These are phyloP conservation scores for Ooceraea biroi DNA, from an alignment of 1,140 invertebrate species.

Conservation along the genomic window DNA sequence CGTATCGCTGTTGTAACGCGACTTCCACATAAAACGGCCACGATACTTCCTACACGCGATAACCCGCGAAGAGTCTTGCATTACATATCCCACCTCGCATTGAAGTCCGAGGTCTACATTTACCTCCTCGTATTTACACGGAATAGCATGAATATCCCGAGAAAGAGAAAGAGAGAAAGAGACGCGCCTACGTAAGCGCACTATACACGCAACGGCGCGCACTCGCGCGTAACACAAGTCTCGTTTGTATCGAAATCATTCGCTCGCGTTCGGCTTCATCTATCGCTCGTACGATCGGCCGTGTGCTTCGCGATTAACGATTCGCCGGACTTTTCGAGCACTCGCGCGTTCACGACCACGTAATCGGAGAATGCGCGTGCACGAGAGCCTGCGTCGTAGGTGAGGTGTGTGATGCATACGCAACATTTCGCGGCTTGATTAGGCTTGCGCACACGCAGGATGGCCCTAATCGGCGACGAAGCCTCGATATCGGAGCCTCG, in stretches of 20 bases:
- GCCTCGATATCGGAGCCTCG: neutral
- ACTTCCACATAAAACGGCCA: conserved; percentile 35
- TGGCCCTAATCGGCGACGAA: conserved; percentile 55
- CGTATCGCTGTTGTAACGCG: conserved; percentile 35
- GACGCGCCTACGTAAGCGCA: conserved; percentile 29
- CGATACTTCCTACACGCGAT: conserved; percentile 48
- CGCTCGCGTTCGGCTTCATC: neutral
- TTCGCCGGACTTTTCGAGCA: neutral
- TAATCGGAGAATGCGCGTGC: neutral
- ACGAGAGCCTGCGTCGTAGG: too few species aligned
- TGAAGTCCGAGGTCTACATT: conserved; percentile 47
- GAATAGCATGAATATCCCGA: conserved; percentile 47
- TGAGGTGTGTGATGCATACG: too few species aligned
- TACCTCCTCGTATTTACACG: conserved; percentile 53
- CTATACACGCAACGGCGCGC: conserved; percentile 35
- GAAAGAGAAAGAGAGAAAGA: too few species aligned
- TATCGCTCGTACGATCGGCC: conserved; percentile 10
- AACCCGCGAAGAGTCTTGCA: conserved; percentile 38
- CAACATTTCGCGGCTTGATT: neutral
- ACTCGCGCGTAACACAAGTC: conserved; percentile 46
- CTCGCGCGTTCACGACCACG: neutral
- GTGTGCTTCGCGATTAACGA: conserved; percentile 39
- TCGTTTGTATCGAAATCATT: conserved; percentile 36
- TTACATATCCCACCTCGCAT: conserved; percentile 48
- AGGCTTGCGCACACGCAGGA: conserved; percentile 65